These are phyloP conservation scores for Anseranas semipalmata DNA, from an alignment of 2,113 vertebrate species.

Conservation along the genomic window DNA sequence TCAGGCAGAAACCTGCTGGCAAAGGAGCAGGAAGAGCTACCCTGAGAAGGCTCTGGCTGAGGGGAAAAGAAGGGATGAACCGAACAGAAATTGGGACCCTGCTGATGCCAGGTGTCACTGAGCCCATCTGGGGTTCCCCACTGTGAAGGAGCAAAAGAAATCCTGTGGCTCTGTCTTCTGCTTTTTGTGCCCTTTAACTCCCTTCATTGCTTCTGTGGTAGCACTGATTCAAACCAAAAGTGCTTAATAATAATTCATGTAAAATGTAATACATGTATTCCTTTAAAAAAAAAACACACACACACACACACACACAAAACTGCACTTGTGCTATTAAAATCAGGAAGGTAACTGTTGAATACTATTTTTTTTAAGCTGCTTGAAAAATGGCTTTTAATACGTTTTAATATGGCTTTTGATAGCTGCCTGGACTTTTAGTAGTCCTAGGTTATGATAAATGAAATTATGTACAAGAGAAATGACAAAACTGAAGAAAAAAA, in stretches of 20 bases:
- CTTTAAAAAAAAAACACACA: background rate
- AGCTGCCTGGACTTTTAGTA: background rate
- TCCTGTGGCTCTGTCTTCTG: background rate
- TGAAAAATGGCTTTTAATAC: constrained; percentile 52
- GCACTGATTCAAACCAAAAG: constrained; percentile 4
- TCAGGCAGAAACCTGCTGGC: background rate
- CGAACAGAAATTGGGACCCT: background rate
- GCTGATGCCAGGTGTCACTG: background rate
- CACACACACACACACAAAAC: too few relatives aligned
- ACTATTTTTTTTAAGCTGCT: constrained; percentile 17
- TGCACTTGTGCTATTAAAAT: constrained; percentile 46
- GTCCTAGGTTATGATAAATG: constrained; percentile 23
- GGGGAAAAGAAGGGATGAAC: background rate
- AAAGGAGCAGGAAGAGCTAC: background rate
- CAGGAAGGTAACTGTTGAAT: constrained; percentile 31
- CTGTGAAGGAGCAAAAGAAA: background rate
- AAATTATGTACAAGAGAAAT: background rate
- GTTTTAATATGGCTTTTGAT: constrained; percentile 15
- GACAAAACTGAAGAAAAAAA: background rate
- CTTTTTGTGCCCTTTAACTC: background rate
- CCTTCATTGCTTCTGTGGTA: background rate
- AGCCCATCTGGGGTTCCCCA: background rate
- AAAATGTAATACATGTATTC: constrained; percentile 21
- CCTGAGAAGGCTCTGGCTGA: background rate
- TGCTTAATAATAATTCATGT: constrained; percentile 53